phyloP scores from a whole-genome alignment of 2,888 invertebrate species.

The Mantis religiosa region DNA sequence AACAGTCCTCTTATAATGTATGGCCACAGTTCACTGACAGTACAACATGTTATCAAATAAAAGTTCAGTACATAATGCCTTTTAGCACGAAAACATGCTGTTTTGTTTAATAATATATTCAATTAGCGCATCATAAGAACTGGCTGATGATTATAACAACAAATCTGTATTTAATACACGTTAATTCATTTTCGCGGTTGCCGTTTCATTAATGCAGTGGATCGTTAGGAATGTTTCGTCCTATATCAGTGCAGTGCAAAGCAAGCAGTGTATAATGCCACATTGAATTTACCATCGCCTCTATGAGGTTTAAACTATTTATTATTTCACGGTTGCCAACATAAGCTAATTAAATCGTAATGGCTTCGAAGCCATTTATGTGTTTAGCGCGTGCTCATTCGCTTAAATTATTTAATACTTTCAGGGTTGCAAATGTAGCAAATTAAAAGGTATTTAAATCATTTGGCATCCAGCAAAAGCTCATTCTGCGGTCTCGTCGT shows the following conservation, averaged over 20 bases:
- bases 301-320: not conserved
- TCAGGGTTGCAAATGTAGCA: not conserved
- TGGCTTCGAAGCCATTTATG: not conserved
- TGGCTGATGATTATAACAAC: not conserved
- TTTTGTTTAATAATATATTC: not conserved
- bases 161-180: not conserved
- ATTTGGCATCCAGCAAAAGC: not conserved
- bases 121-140: not conserved
- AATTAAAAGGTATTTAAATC: not conserved
- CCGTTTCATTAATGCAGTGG: not conserved
- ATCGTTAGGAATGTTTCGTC: not conserved
- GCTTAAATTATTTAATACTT: not conserved
- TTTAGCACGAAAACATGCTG: not conserved
- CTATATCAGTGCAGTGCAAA: not conserved
- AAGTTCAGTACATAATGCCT: not conserved
- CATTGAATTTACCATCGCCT: not conserved
- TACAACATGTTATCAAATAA: not conserved
- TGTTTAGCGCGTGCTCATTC: not conserved
- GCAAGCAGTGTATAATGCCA: not conserved
- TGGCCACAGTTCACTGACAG: no score
- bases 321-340: not conserved
- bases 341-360: not conserved
- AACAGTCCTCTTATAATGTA: no score
- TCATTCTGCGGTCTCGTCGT: not conserved
- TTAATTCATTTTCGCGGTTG: not conserved